Conservation (phyloP, 1,140 invertebrate genomes). For the Drosophila lowei region DNA sequence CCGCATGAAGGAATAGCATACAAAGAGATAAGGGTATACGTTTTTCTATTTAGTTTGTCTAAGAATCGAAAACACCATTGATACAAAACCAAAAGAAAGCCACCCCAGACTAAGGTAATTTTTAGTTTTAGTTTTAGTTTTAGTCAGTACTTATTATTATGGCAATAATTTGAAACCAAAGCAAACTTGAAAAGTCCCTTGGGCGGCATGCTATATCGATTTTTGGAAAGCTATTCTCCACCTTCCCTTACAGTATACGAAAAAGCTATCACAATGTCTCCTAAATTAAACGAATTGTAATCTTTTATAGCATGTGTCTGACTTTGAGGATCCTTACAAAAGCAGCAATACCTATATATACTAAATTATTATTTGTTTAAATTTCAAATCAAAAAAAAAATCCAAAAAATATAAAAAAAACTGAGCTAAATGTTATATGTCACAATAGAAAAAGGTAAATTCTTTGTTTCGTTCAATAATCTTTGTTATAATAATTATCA, state of each 20-base stretch:
- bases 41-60: not conserved
- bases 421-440: slow-evolving; percentile 55
- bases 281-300: slow-evolving; percentile 59
- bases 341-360: slow-evolving; percentile 88
- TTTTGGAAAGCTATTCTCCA: slow-evolving; percentile 1
- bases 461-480: slow-evolving; percentile 36
- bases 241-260: slow-evolving; percentile 1
- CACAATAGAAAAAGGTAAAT: slow-evolving; percentile 63
- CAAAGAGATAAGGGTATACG: no score
- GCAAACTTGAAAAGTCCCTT: slow-evolving; percentile 23
- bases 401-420: slow-evolving; percentile 8
- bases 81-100: slow-evolving; percentile 29
- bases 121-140: not conserved
- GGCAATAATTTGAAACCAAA: slow-evolving; percentile 29
- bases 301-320: slow-evolving; percentile 81
- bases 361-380: slow-evolving; percentile 82
- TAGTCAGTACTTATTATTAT: not conserved
- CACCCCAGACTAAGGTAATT: slow-evolving; percentile 22
- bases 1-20: no score
- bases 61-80: slow-evolving; percentile 8
- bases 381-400: slow-evolving; percentile 52
- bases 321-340: slow-evolving; percentile 84
- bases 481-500: slow-evolving; percentile 10
- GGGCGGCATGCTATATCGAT: slow-evolving; percentile 16
- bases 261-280: slow-evolving; percentile 40